Percentiles rank a stretch among this genome's conserved stretches.
These are phyloP conservation scores for Pitangus sulphuratus DNA, from an alignment of 2,797 vertebrate genomes.

Conservation along the genomic window DNA sequence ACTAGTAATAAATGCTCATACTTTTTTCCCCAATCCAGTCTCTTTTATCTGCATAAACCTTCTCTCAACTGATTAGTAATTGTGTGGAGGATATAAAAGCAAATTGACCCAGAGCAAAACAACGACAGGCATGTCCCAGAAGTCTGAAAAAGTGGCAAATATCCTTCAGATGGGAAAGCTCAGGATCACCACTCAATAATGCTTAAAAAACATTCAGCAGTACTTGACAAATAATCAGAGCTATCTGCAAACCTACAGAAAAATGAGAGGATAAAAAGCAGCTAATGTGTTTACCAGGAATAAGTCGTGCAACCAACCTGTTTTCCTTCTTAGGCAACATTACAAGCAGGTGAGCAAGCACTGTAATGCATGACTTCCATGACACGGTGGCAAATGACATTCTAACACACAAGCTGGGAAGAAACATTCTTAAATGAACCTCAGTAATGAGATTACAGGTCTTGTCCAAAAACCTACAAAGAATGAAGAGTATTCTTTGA, in stretches of 20 bases:
- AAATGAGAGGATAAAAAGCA: background rate
- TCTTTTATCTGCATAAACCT: too few species aligned
- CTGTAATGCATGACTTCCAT: rapidly evolving
- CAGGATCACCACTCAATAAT: background rate
- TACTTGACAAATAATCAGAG: background rate
- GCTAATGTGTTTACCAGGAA: background rate
- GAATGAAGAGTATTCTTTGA: background rate
- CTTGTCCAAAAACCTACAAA: background rate
- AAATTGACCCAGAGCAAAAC: too few species aligned
- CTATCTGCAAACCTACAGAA: background rate
- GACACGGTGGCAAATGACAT: background rate
- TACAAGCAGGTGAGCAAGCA: background rate
- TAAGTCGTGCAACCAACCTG: background rate
- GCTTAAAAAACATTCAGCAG: background rate
- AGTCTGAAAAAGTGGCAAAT: background rate
- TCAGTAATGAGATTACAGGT: background rate
- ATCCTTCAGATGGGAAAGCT: background rate
- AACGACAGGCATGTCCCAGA: background rate
- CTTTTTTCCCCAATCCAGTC: too few species aligned
- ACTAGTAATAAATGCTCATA: too few species aligned
- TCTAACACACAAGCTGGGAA: background rate
- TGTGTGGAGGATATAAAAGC: too few species aligned
- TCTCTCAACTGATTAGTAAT: too few species aligned
- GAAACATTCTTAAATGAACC: background rate
- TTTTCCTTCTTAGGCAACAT: background rate